These are phyloP conservation scores for Dynastes grantii DNA, from an alignment of 2,888 invertebrate species.

Conservation along the genomic window DNA sequence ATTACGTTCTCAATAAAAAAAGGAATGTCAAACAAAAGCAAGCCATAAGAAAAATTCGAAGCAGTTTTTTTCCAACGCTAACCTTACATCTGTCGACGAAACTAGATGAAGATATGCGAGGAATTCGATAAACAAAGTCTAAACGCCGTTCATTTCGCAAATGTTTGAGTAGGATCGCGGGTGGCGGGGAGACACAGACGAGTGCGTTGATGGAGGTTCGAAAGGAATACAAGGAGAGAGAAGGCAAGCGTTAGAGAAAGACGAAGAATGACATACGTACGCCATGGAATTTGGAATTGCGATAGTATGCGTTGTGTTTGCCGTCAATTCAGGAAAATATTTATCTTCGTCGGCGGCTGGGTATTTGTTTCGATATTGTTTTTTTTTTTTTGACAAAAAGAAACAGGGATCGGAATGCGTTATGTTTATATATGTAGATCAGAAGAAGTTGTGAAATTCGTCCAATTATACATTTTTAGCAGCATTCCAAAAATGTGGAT, in stretches of 20 bases:
- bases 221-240: slow-evolving; percentile 18
- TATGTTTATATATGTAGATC: slow-evolving; percentile 36
- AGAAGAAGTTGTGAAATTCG: slow-evolving; percentile 30
- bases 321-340: slow-evolving; percentile 44
- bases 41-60: slow-evolving; percentile 35
- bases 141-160: slow-evolving; percentile 42
- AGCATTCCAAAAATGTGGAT: slow-evolving; percentile 24
- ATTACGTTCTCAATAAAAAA: slow-evolving; percentile 12
- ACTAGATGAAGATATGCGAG: slow-evolving; percentile 47
- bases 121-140: slow-evolving; percentile 47
- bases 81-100: slow-evolving; percentile 46
- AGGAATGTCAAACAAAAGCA: slow-evolving; percentile 19
- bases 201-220: slow-evolving; percentile 26
- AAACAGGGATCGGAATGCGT: slow-evolving; percentile 17
- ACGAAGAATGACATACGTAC: slow-evolving; percentile 25
- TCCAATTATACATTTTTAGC: slow-evolving; percentile 5
- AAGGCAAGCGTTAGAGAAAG: not conserved
- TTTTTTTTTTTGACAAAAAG: slow-evolving; percentile 31
- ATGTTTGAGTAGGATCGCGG: slow-evolving; percentile 24
- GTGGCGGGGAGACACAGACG: slow-evolving; percentile 24
- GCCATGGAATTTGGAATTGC: slow-evolving; percentile 47
- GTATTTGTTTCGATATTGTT: slow-evolving; percentile 33
- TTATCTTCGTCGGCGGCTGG: slow-evolving; percentile 41
- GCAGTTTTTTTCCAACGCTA: slow-evolving; percentile 23
- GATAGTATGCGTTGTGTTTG: slow-evolving; percentile 43